Evolutionary conservation across 2,888 invertebrate genomes (phyloP).

Genomic region (Nemotelus pantherinus): DNA sequence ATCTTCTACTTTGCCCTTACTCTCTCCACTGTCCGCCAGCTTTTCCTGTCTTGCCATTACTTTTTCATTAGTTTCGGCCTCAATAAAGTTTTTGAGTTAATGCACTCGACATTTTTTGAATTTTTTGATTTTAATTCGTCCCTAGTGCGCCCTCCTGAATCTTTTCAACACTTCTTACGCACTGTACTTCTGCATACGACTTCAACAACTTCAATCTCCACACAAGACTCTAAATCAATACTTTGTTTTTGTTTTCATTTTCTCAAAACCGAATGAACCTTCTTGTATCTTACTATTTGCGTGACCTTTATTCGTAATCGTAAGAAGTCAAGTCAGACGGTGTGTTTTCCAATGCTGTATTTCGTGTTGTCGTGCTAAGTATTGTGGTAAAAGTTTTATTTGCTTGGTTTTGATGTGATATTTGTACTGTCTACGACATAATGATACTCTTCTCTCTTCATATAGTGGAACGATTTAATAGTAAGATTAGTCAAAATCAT

Average conservation of each 20-base stretch:
- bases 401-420: background rate
- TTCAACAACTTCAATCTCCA: conserved; percentile 12
- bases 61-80: background rate
- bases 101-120: too few relatives aligned
- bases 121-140: background rate
- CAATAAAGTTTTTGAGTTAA: background rate
- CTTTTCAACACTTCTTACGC: background rate
- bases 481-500: too few relatives aligned
- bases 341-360: background rate
- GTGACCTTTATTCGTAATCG: background rate
- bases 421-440: conserved; percentile 1
- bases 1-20: background rate
- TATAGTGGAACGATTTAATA: too few relatives aligned
- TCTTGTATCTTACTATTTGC: background rate
- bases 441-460: too few relatives aligned
- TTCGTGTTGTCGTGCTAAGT: background rate
- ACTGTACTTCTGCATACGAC: too few relatives aligned
- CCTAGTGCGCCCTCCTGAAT: background rate
- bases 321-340: background rate
- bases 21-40: background rate
- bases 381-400: conserved; percentile 4
- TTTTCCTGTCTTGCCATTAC: background rate
- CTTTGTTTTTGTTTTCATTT: background rate
- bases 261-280: background rate
- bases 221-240: background rate